Evolutionary conservation across 92 coral and sea anemone species (phyloP), one percentile per base, ranked within the genome.

Genomic region (Heliopora coerulea): DNA sequence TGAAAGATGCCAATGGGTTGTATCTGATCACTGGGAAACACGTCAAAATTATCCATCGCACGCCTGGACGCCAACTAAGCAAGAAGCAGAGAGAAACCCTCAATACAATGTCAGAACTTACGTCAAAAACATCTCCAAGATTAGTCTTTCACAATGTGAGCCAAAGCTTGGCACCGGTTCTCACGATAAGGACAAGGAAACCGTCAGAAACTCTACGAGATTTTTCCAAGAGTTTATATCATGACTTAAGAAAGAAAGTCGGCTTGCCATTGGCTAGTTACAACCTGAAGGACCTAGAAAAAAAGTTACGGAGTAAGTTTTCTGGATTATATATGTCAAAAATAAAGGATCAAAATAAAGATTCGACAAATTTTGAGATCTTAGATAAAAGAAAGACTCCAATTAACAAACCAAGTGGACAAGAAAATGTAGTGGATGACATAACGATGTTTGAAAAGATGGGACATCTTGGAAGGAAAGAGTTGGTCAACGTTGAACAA

Each of bases 1-100:
- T 70, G 4, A 70, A 70, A 21, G 77, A 70, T 70, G 77, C 77
- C 0, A 70, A 70, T 34, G 77, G 77, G 6, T 70, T 70, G 30
- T 70, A 70, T 19, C 49, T 70, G 0, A 70, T 70, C 41, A 29
- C 77, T 15, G 77, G 77, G 0, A 54, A 70, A 70, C 46, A 54
- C 23, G 77, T 70, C 4, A 70, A 52, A 35, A 54, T 70, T 33
- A 52, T 70, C 8, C 77, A 70, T 54, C 62, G 77, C 15, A 35
- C 12, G 3, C 42, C 11, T 27, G 33, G 20, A 31, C n/a, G 14
- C 4, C 4, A 35, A 62, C 0, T 8, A 37, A 62, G 33, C 24
- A 19, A 1, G 2, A 3, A 20, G 25, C 20, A 44, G 39, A 27
- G 1, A 15, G 52, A 4, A 10, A 30, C 1, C 21, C 2, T 27